A percentile compares a stretch with the other conserved stretches of the same genome.
Evolutionary conservation across 2,888 invertebrate species (phyloP).

Genomic region (Agrotis ipsilon): DNA sequence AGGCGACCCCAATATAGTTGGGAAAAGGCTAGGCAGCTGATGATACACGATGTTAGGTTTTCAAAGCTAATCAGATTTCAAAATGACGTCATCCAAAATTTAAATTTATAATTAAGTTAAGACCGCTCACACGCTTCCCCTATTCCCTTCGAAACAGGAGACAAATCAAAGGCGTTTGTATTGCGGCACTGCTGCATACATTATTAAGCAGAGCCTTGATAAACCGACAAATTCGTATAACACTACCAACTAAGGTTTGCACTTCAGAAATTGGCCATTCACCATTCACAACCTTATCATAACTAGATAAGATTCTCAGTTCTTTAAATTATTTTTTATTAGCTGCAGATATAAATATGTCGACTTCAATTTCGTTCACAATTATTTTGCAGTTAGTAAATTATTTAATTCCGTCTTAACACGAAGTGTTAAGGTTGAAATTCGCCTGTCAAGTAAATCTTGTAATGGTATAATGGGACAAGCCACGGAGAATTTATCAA

Average conservation of each 20-base stretch:
- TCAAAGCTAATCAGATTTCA: neutral
- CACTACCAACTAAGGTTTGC: slow-evolving; percentile 42
- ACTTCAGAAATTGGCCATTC: neutral
- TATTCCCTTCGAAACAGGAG: slow-evolving; percentile 65
- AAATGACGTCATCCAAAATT: slow-evolving; percentile 6
- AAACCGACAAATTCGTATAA: slow-evolving; percentile 73
- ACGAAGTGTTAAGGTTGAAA: slow-evolving; percentile 44
- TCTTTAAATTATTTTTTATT: neutral
- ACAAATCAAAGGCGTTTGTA: slow-evolving; percentile 83
- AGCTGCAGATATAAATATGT: slow-evolving; percentile 40
- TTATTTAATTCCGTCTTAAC: slow-evolving; percentile 43
- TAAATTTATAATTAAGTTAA: neutral
- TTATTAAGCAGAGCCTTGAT: slow-evolving; percentile 77
- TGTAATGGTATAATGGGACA: neutral
- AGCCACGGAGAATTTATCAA: slow-evolving; percentile 67
- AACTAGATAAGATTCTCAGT: slow-evolving; percentile 27
- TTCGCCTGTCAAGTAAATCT: slow-evolving; percentile 29
- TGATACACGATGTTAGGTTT: too few species aligned
- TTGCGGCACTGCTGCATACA: slow-evolving; percentile 78
- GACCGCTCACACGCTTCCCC: slow-evolving; percentile 37
- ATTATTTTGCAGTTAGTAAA: slow-evolving; percentile 47
- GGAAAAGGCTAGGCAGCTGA: too few species aligned
- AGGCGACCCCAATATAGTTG: too few species aligned
- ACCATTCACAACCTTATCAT: slow-evolving; percentile 21
- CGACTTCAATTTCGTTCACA: slow-evolving; percentile 50